A percentile compares a stretch with the other conserved stretches of the same genome.
Evolutionary conservation across 2,113 vertebrate genomes (phyloP).

Genomic region (Scolopax mira): DNA sequence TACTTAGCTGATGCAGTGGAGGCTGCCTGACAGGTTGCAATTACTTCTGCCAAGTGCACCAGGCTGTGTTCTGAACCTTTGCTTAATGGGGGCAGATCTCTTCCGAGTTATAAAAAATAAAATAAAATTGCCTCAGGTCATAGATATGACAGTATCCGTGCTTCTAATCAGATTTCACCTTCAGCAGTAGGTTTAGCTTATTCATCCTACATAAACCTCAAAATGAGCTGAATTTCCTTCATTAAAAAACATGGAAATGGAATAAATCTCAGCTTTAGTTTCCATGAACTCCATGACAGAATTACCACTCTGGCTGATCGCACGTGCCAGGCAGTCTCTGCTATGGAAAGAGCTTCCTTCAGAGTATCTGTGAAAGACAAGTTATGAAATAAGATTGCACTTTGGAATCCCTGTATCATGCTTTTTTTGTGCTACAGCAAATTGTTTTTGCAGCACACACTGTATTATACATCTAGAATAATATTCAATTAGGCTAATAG

Average conservation of each 20-base stretch:
- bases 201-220: slow-evolving; percentile 24
- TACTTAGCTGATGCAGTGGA: background rate
- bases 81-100: slow-evolving; percentile 61
- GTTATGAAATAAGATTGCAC: background rate
- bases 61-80: slow-evolving; percentile 41
- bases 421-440: background rate
- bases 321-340: background rate
- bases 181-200: slow-evolving; percentile 37
- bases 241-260: background rate
- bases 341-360: background rate
- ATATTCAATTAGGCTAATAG: slow-evolving; percentile 24
- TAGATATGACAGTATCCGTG: background rate
- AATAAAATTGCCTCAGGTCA: slow-evolving; percentile 36
- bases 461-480: background rate
- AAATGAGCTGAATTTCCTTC: slow-evolving; percentile 5
- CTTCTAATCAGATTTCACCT: slow-evolving; percentile 48
- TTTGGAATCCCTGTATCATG: background rate
- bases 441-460: background rate
- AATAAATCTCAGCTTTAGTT: slow-evolving; percentile 20
- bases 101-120: background rate
- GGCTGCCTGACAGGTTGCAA: slow-evolving; percentile 52
- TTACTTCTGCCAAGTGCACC: slow-evolving; percentile 48
- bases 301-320: background rate
- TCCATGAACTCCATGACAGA: background rate
- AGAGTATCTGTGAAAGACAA: background rate